Evolutionary conservation across 2,888 invertebrate species (phyloP).

Genomic region (Hoplodrina ambigua): DNA sequence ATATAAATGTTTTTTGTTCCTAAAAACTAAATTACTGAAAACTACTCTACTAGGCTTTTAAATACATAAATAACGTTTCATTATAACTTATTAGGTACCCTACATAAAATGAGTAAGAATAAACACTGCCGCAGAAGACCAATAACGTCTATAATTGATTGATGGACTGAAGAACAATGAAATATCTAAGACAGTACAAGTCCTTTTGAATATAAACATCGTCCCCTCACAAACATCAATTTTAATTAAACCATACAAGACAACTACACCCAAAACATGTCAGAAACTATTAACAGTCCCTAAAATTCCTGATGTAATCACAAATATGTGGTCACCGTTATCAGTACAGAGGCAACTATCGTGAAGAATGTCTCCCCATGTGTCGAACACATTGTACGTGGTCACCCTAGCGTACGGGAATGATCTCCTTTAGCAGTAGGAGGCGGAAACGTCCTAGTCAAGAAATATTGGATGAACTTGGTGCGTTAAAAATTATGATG

Average conservation of each 20-base stretch:
- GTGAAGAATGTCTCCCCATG: conserved; percentile 53
- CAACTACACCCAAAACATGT: conserved; percentile 56
- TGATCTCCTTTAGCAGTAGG: conserved; percentile 67
- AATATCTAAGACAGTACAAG: background rate
- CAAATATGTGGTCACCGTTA: conserved; percentile 60
- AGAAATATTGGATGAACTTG: conserved; percentile 24
- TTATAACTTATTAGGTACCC: too few species aligned
- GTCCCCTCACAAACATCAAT: conserved; percentile 35
- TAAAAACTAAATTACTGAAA: too few species aligned
- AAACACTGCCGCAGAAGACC: too few species aligned
- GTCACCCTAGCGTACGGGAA: conserved; percentile 57
- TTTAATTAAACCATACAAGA: conserved; percentile 51
- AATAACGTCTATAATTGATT: conserved; percentile 1
- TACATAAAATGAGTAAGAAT: too few species aligned
- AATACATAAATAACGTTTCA: too few species aligned
- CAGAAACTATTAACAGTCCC: conserved; percentile 48
- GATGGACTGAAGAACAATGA: background rate
- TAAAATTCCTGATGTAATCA: conserved; percentile 51
- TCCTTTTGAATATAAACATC: background rate
- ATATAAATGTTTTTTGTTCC: too few species aligned
- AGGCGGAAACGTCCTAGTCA: conserved; percentile 51
- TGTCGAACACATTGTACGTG: conserved; percentile 39
- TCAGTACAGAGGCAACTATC: conserved; percentile 48
- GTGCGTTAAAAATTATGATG: conserved; percentile 23
- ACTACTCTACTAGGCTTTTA: too few species aligned